phyloP scores from a whole-genome alignment of 2,888 invertebrate genomes.

The Ametastegia equiseti region DNA sequence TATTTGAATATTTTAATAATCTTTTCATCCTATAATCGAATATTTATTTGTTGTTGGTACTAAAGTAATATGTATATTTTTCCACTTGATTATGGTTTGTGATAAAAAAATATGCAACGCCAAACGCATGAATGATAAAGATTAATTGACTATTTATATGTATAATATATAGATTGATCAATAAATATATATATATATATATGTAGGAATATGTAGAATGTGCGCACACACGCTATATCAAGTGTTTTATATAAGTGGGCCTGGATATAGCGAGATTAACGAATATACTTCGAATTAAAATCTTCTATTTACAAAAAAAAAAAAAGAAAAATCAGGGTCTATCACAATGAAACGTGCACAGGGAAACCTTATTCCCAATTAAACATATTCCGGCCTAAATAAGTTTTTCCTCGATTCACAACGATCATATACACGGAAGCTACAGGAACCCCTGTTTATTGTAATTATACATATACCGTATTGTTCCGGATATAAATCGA shows the following conservation, averaged over 20 bases:
- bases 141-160: neutral
- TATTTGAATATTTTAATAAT: neutral
- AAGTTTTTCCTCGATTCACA: neutral
- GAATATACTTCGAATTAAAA: neutral
- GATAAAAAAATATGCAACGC: slow-evolving; percentile 5
- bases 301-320: slow-evolving; percentile 10
- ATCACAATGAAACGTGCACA: slow-evolving; percentile 17
- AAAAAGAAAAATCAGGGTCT: too few species aligned
- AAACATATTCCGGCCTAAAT: slow-evolving; percentile 34
- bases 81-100: neutral
- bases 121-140: slow-evolving; percentile 18
- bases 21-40: neutral
- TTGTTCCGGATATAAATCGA: too few species aligned
- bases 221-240: slow-evolving; percentile 5
- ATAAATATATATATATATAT: too few species aligned
- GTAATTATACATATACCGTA: too few species aligned
- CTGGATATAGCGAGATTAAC: slow-evolving; percentile 25
- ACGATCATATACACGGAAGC: neutral
- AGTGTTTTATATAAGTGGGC: neutral
- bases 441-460: neutral
- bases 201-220: slow-evolving; percentile 17
- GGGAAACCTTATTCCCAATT: neutral
- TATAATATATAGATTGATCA: slow-evolving; percentile 8
- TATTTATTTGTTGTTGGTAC: neutral
- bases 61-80: slow-evolving; percentile 18